Percentiles rank a stretch among this genome's conserved stretches.
Conservation (phyloP, 2,797 vertebrate genomes). For the Lithobates sylvaticus region DNA sequence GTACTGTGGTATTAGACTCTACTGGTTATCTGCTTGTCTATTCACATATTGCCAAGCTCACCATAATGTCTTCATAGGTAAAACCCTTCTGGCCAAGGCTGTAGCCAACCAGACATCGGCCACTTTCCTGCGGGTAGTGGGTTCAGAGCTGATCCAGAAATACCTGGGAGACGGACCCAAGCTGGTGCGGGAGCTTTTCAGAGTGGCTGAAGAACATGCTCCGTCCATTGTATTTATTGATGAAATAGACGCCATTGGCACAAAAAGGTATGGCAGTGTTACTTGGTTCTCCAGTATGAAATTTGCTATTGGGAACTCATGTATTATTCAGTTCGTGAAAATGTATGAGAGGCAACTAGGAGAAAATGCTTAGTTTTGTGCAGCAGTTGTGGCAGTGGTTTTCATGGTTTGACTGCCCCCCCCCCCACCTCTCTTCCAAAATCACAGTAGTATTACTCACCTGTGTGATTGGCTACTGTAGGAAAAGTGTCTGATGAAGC, state of each 20-base stretch:
- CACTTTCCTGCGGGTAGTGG: slow-evolving; percentile 94
- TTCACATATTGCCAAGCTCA: too few relatives aligned
- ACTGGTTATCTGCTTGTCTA: not conserved
- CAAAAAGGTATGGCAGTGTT: slow-evolving; percentile 83
- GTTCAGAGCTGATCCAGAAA: slow-evolving; percentile 96
- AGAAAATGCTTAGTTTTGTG: too few relatives aligned
- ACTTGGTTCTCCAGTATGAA: too few relatives aligned
- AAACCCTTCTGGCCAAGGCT: slow-evolving; percentile 95
- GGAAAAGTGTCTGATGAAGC: too few relatives aligned
- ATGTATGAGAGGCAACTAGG: too few relatives aligned
- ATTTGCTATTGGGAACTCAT: too few relatives aligned
- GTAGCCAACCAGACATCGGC: slow-evolving; percentile 98
- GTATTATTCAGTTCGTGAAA: too few relatives aligned
- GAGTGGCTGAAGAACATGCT: slow-evolving; percentile 93
- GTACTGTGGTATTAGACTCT: slow-evolving; percentile 69
- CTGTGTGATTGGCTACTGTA: too few relatives aligned
- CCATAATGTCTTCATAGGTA: slow-evolving; percentile 77
- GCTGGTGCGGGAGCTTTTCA: slow-evolving; percentile 92
- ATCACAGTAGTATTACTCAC: too few relatives aligned
- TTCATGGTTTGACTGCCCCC: too few relatives aligned
- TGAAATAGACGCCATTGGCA: slow-evolving; percentile 95
- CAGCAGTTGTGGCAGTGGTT: too few relatives aligned
- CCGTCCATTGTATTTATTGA: slow-evolving; percentile 97
- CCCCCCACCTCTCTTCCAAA: too few relatives aligned
- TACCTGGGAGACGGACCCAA: slow-evolving; percentile 95